Evolutionary conservation across 1,140 invertebrate species (phyloP).

Genomic region (Trachymyrmex septentrionalis): DNA sequence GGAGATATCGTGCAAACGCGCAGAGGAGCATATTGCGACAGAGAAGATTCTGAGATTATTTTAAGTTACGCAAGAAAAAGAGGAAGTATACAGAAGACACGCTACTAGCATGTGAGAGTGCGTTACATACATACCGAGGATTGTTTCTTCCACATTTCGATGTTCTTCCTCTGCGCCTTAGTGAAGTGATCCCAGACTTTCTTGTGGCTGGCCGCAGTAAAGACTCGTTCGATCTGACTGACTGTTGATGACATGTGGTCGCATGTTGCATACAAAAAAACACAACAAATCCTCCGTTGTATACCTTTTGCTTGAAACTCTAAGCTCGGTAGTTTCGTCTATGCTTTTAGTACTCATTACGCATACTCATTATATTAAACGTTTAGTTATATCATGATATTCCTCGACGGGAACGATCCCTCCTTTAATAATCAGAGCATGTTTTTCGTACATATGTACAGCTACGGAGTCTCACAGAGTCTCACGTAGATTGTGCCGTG

Average conservation of each 20-base stretch:
- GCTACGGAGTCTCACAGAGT: slow-evolving; percentile 44
- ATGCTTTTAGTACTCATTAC: slow-evolving; percentile 53
- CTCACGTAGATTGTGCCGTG: slow-evolving; percentile 50
- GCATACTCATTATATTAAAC: slow-evolving; percentile 26
- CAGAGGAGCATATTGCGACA: slow-evolving; percentile 64
- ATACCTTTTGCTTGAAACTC: slow-evolving; percentile 82
- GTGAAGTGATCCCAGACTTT: slow-evolving; percentile 99
- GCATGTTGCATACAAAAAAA: slow-evolving; percentile 86
- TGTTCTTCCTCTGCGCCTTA: slow-evolving; percentile 99
- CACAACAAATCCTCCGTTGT: slow-evolving; percentile 87
- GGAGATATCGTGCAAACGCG: slow-evolving; percentile 67
- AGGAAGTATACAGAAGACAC: slow-evolving; percentile 68
- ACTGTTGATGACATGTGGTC: slow-evolving; percentile 90
- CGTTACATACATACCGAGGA: slow-evolving; percentile 94
- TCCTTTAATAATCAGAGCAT: slow-evolving; percentile 45
- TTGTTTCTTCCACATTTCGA: slow-evolving; percentile 99
- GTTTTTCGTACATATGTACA: slow-evolving; percentile 45
- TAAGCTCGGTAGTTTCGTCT: slow-evolving; percentile 71
- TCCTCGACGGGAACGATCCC: slow-evolving; percentile 22
- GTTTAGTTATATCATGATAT: slow-evolving; percentile 49
- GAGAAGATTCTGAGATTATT: slow-evolving; percentile 52
- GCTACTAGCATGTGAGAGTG: slow-evolving; percentile 79
- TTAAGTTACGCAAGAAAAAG: slow-evolving; percentile 48
- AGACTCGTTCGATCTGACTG: slow-evolving; percentile 99
- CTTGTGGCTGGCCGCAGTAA: slow-evolving; percentile 97